Evolutionary conservation across 2,113 vertebrate species (phyloP), one percentile per base, ranked within the genome.

Genomic region (Albula goreensis): DNA sequence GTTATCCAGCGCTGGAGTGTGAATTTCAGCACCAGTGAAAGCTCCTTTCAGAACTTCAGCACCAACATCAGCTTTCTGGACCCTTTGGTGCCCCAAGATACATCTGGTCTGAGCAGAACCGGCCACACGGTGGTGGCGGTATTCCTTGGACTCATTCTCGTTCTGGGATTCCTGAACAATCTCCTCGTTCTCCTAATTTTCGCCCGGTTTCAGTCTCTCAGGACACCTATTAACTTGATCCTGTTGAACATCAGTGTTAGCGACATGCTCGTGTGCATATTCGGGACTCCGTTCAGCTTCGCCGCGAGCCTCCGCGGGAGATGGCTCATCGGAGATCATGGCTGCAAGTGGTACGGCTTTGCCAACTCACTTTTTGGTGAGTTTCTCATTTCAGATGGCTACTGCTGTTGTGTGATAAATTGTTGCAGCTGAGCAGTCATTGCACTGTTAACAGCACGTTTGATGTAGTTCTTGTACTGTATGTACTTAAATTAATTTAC

Each of bases 291-390:
- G 0, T 88, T 91, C 83, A 91, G 89, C 60, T 91, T 92, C 79
- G 86, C 88, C n/a, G 88, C 91, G 63, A 91, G 87, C 52, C 52
- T 90, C 17, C 83, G 81, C 50, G 90, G 91, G 10, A 57, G 88
- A 10, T 90, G 91, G 91, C 84, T 92, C 51, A 88, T 89, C 11
- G 91, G 90, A 52, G 19, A 60, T 13, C 80, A 82, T n/a, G 87
- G 90, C 52, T 92, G 91, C 83, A 90, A 79, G 82, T 90, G 91
- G 91, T 92, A 91, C 78, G 91, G 91, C 17, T 92, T 92, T 85
- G 89, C 89, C 78, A 92, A 92, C 79, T 80, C 91, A 19, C 78
- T 91, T 7, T 92, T 91, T 25, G 89, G 91, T 92, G 51, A 89
- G 89, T 89, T n/a, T 31, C 11, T 50, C 15, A 84, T 7, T 70